phyloP scores from a whole-genome alignment of 2,797 vertebrate species.

The Neomorphus geoffroyi region DNA sequence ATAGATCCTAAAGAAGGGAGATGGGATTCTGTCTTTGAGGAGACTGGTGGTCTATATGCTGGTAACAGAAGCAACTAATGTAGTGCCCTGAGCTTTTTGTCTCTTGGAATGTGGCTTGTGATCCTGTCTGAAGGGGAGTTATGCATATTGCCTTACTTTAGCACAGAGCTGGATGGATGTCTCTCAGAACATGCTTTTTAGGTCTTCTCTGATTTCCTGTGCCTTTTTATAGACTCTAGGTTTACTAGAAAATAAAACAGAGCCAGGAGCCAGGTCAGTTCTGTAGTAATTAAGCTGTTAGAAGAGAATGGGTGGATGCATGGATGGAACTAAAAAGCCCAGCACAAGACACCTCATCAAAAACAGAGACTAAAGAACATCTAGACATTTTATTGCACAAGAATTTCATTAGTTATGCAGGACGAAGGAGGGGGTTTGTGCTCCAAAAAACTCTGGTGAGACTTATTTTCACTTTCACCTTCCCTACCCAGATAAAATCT shows the following conservation, averaged over 20 bases:
- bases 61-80: background rate
- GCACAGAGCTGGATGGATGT: background rate
- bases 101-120: background rate
- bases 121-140: background rate
- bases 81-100: background rate
- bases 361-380: background rate
- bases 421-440: background rate
- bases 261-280: background rate
- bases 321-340: background rate
- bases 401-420: background rate
- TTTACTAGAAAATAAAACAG: background rate
- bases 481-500: background rate
- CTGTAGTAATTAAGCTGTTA: background rate
- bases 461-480: background rate
- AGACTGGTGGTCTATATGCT: background rate
- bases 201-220: background rate
- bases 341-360: background rate
- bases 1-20: background rate
- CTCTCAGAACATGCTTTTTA: background rate
- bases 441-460: background rate
- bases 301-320: background rate
- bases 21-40: background rate
- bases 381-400: background rate
- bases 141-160: background rate
- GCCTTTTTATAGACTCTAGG: conserved; percentile 6